Percentiles rank a stretch among this genome's conserved stretches.
These are phyloP conservation scores for Dendrolimus kikuchii DNA, from an alignment of 1,140 invertebrate genomes.

Conservation along the genomic window DNA sequence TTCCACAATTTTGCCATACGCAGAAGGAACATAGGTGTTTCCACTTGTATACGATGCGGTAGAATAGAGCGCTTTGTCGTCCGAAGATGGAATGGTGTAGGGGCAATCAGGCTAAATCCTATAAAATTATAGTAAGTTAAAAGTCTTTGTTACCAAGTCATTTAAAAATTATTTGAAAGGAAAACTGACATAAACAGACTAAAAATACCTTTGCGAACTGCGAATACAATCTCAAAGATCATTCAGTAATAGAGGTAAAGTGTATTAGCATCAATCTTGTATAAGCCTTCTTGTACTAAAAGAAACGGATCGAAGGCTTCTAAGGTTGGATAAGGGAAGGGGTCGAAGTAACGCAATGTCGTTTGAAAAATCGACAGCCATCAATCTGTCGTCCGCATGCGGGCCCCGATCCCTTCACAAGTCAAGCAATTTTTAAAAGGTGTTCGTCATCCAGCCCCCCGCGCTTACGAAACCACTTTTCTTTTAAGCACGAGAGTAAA, in stretches of 20 bases:
- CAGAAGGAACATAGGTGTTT: too few relatives aligned
- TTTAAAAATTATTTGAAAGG: too few relatives aligned
- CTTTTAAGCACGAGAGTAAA: constrained; percentile 19
- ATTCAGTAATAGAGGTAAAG: neutral
- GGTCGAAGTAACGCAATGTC: constrained; percentile 9
- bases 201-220: too few relatives aligned
- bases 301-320: constrained; percentile 12
- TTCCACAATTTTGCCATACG: too few relatives aligned
- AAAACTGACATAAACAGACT: too few relatives aligned
- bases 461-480: constrained; percentile 20
- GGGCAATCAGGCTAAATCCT: too few relatives aligned
- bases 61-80: too few relatives aligned
- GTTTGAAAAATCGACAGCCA: constrained; percentile 27
- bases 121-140: too few relatives aligned
- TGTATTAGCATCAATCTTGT: constrained; percentile 19
- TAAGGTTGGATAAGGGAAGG: constrained; percentile 18
- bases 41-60: too few relatives aligned
- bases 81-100: too few relatives aligned
- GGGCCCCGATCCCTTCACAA: constrained; percentile 23
- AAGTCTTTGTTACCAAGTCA: too few relatives aligned
- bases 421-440: constrained; percentile 25
- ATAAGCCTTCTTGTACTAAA: constrained; percentile 12
- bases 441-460: constrained; percentile 18
- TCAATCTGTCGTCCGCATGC: constrained; percentile 26
- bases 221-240: neutral